Conservation (phyloP, 2,888 invertebrate species). For the Cephalotes varians region DNA sequence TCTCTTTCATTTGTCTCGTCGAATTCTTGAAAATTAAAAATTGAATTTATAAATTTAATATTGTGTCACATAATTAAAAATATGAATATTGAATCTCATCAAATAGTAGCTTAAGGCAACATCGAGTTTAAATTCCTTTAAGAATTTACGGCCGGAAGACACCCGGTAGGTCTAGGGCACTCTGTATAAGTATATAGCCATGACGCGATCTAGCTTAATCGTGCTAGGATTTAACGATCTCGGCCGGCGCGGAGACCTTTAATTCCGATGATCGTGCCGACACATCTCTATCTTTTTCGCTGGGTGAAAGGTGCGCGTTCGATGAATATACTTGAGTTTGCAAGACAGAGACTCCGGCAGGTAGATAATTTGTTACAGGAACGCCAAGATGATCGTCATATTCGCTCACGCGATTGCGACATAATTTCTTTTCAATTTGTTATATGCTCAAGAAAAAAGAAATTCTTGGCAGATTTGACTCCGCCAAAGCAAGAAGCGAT, state of each 20-base stretch:
- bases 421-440: slow-evolving; percentile 35
- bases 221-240: slow-evolving; percentile 78
- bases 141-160: slow-evolving; percentile 24
- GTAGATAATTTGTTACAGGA: slow-evolving; percentile 70
- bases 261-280: slow-evolving; percentile 77
- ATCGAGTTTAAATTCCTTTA: not conserved
- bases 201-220: slow-evolving; percentile 65
- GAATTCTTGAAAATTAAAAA: too few relatives aligned
- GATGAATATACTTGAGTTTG: slow-evolving; percentile 70
- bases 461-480: not conserved
- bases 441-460: not conserved
- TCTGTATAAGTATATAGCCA: slow-evolving; percentile 32
- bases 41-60: not conserved
- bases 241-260: slow-evolving; percentile 77
- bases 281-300: slow-evolving; percentile 73
- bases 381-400: slow-evolving; percentile 46
- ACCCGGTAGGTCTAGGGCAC: slow-evolving; percentile 10
- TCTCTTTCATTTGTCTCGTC: not conserved
- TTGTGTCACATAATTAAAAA: not conserved
- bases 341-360: slow-evolving; percentile 47
- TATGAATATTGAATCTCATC: not conserved
- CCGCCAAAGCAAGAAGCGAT: not conserved
- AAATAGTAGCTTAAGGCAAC: not conserved
- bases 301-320: slow-evolving; percentile 68
- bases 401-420: slow-evolving; percentile 38